Evolutionary conservation across 1,140 invertebrate genomes (phyloP).

Genomic region (Acromyrmex echinatior): DNA sequence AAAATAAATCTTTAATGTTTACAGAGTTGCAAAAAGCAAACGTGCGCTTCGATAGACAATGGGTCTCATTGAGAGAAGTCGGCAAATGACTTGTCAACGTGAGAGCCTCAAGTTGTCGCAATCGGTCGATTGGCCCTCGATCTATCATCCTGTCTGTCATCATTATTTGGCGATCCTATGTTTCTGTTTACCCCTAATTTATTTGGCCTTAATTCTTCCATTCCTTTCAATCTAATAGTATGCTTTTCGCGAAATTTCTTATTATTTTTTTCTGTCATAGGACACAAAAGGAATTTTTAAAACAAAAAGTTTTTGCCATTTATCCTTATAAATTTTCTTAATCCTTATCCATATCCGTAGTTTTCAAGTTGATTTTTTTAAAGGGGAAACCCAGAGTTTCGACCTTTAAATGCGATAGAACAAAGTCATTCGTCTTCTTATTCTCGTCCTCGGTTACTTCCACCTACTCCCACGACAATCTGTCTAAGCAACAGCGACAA

Average conservation of each 20-base stretch:
- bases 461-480: conserved; percentile 66
- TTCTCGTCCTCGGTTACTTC: conserved; percentile 25
- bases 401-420: background rate
- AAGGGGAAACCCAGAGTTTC: background rate
- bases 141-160: conserved; percentile 9
- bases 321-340: background rate
- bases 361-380: background rate
- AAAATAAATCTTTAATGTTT: conserved; percentile 51
- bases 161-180: conserved; percentile 17
- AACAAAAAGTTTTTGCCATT: background rate
- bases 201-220: background rate
- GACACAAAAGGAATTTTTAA: background rate
- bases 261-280: background rate
- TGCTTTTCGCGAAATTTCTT: background rate
- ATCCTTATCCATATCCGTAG: background rate
- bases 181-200: background rate
- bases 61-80: conserved; percentile 55
- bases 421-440: conserved; percentile 11
- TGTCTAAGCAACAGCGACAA: conserved; percentile 38
- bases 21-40: conserved; percentile 41
- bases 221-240: background rate
- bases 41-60: conserved; percentile 63
- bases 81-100: conserved; percentile 69
- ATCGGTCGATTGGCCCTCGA: conserved; percentile 56
- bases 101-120: conserved; percentile 70